Evolutionary conservation across 1,140 invertebrate species (phyloP), one percentile per base, ranked within the genome.

Genomic region (Panonychus citri): DNA sequence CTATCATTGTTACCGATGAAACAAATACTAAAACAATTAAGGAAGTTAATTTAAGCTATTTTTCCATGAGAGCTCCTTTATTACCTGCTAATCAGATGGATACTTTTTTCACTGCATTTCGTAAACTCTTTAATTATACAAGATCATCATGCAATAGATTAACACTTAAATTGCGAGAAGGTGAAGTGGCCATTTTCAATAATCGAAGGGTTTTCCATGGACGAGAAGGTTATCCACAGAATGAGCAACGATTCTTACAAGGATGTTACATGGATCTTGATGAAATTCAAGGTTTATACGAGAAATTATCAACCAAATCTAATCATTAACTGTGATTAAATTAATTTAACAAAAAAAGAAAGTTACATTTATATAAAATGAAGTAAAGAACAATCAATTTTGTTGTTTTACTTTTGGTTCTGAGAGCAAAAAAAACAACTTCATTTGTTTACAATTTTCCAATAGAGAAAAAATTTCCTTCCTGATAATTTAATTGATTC

Each of bases 221-320:
- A 1, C 58, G 68, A 26, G 67, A 65, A 21, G 57, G 61, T 26
- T 70, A 67, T 63, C 62, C 65, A 3, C 56, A 59, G 26, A 62
- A 61, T 40, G 61, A 66, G 24, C 61, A 34, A 39, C 55, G 68
- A 53, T 67, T 68, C 58, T 61, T 70, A 12, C 63, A 67, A 57
- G 68, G 68, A 5, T 70, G 68, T 56, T 70, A 70, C 53, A 67
- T 68, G 12, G 68, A 70, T 56, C 67, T 67, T 48, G 68, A 70
- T 59, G 68, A 70, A 62, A 56, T 37, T 57, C 24, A 30, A 48
- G 19, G 34, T 13, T 52, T 39, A 26, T 43, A 57, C 19, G 42
- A 59, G 19, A 57, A 30, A 57, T 19, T 57, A 34, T 34, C 30
- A 12, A 34, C 30, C 5, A 34, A 34, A 34, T 34, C 30, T n/a